phyloP scores from a whole-genome alignment of 2,888 invertebrate species.

The Caenorhabditis sp. region DNA sequence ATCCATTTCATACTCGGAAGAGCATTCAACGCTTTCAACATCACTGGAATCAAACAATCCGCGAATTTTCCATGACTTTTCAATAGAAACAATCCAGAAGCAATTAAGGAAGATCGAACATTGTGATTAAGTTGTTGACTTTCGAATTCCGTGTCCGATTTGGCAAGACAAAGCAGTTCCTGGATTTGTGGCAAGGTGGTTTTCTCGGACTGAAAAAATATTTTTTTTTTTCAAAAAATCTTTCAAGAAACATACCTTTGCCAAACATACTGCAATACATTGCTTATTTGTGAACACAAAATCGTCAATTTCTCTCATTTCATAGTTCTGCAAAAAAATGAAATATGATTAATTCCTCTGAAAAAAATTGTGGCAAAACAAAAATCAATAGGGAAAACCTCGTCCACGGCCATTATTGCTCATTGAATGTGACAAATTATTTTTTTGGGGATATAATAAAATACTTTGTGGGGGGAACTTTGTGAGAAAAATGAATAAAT shows the following conservation, averaged over 20 bases:
- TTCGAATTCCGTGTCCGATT: slow-evolving; percentile 43
- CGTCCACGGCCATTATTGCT: neutral
- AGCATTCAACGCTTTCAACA: slow-evolving; percentile 51
- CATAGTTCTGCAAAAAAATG: neutral
- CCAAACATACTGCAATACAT: slow-evolving; percentile 59
- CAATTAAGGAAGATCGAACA: slow-evolving; percentile 60
- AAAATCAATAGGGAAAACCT: neutral
- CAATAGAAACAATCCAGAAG: slow-evolving; percentile 60
- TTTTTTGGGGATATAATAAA: too few relatives aligned
- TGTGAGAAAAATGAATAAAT: too few relatives aligned
- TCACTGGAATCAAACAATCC: slow-evolving; percentile 55
- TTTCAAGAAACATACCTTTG: slow-evolving; percentile 43
- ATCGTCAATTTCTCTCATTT: slow-evolving; percentile 57
- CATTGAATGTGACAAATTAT: too few relatives aligned
- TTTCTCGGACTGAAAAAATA: slow-evolving; percentile 40
- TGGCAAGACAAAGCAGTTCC: slow-evolving; percentile 27
- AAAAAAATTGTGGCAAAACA: neutral
- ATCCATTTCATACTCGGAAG: slow-evolving; percentile 65
- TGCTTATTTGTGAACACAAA: slow-evolving; percentile 65
- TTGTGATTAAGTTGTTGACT: slow-evolving; percentile 63
- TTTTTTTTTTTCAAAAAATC: neutral
- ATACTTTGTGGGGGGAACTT: too few relatives aligned
- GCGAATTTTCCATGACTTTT: slow-evolving; percentile 61
- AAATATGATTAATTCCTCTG: neutral
- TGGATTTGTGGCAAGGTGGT: slow-evolving; percentile 38